phyloP scores from a whole-genome alignment of 23 tunicate genomes.

The Pegea sp. region DNA sequence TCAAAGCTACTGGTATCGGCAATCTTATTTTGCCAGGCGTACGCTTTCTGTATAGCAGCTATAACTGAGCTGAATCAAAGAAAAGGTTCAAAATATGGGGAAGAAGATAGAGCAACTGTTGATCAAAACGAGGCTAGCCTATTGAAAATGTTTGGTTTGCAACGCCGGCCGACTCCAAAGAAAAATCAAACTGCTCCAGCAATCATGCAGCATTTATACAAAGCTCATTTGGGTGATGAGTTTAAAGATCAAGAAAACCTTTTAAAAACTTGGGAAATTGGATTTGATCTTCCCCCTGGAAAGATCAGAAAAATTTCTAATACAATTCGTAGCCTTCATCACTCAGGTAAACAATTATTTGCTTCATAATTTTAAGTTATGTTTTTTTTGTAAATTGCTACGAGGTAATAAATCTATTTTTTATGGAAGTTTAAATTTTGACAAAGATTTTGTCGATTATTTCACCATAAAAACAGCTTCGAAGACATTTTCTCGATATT shows the following conservation, averaged over 20 bases:
- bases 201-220: conserved; percentile 84
- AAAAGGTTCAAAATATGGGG: too few relatives aligned
- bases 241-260: conserved; percentile 25
- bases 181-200: conserved; percentile 26
- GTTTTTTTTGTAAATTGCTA: conserved; percentile 1
- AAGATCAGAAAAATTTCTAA: conserved; percentile 34
- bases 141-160: conserved; percentile 59
- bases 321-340: conserved; percentile 73
- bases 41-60: too few relatives aligned
- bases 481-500: too few relatives aligned
- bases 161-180: conserved; percentile 37
- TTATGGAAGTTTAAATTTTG: too few relatives aligned
- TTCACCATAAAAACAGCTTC: too few relatives aligned
- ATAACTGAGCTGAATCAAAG: too few relatives aligned
- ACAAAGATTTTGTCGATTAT: too few relatives aligned
- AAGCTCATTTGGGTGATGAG: conserved; percentile 69
- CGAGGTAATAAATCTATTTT: neutral
- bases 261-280: conserved; percentile 28
- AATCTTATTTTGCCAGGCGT: too few relatives aligned
- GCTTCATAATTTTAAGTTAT: neutral
- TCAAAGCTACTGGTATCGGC: too few relatives aligned
- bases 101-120: too few relatives aligned
- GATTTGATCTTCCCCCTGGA: conserved; percentile 52
- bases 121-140: conserved; percentile 23
- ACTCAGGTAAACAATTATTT: conserved; percentile 44